A percentile compares a stretch with the other conserved stretches of the same genome.
phyloP scores from a whole-genome alignment of 1,140 invertebrate species.

The Schmidtea mediterranea region DNA sequence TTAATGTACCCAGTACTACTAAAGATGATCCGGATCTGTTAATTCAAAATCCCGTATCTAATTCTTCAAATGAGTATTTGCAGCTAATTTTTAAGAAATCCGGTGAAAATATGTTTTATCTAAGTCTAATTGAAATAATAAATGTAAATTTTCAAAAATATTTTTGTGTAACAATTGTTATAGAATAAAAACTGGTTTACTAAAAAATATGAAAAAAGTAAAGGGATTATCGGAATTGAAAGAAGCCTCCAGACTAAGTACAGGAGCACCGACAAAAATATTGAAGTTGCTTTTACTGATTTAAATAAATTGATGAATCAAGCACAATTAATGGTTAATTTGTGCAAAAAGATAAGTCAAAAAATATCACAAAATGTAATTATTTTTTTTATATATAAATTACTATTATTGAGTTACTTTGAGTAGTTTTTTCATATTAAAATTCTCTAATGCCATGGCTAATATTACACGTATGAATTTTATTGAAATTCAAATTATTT shows the following conservation, averaged over 20 bases:
- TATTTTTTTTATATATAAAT: not conserved
- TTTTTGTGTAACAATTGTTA: conserved; percentile 5
- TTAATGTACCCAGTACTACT: conserved; percentile 12
- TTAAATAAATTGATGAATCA: conserved; percentile 69
- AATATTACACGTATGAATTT: too few relatives aligned
- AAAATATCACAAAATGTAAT: conserved; percentile 1
- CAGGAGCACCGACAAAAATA: conserved; percentile 60
- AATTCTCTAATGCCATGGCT: too few relatives aligned
- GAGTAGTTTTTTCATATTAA: too few relatives aligned
- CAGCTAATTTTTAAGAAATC: conserved; percentile 17
- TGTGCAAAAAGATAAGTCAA: too few relatives aligned
- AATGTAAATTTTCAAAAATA: conserved; percentile 9
- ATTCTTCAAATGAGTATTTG: conserved; percentile 5
- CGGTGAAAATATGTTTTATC: conserved; percentile 33
- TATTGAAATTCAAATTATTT: too few relatives aligned
- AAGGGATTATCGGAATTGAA: conserved; percentile 82
- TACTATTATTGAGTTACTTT: not conserved
- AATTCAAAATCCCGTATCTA: conserved; percentile 3
- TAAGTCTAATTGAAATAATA: conserved; percentile 8
- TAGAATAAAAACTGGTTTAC: not conserved
- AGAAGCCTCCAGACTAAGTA: conserved; percentile 61
- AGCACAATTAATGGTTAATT: conserved; percentile 21
- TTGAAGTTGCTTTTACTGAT: conserved; percentile 74
- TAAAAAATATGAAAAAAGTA: conserved; percentile 23
- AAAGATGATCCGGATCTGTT: too few relatives aligned